These are phyloP conservation scores for Rhadinocentrus ornatus DNA, from an alignment of 2,797 vertebrate species.

Conservation along the genomic window DNA sequence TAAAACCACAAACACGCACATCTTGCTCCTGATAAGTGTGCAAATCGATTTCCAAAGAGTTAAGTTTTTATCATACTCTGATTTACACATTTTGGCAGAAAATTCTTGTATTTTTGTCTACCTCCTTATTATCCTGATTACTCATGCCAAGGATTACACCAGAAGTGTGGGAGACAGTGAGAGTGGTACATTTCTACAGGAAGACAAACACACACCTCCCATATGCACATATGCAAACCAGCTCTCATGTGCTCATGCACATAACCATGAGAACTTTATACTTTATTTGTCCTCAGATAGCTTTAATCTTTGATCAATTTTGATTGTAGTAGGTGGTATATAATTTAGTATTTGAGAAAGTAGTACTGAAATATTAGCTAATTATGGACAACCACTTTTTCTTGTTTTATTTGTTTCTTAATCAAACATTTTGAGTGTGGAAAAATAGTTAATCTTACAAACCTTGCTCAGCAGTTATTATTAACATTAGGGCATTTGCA, in stretches of 20 bases:
- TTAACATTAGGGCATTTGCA: no score
- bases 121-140: not conserved
- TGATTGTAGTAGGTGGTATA: no score
- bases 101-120: slow-evolving; percentile 19
- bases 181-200: slow-evolving; percentile 8
- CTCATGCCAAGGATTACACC: slow-evolving; percentile 3
- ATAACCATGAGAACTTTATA: not conserved
- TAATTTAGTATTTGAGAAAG: no score
- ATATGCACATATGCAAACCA: not conserved
- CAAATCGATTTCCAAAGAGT: not conserved
- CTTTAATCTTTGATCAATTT: no score
- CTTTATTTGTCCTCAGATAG: no score
- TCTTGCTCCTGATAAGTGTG: not conserved
- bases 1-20: slow-evolving; percentile 4
- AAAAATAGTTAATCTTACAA: no score
- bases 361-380: no score
- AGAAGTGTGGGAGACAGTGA: slow-evolving; percentile 24
- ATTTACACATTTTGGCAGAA: not conserved
- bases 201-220: slow-evolving; percentile 25
- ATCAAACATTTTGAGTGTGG: no score
- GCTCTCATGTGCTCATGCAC: not conserved
- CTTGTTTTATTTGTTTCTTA: no score
- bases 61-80: not conserved
- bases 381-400: no score
- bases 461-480: no score